phyloP scores from a whole-genome alignment of 2,797 vertebrate genomes.

The Tachyglossus aculeatus region DNA sequence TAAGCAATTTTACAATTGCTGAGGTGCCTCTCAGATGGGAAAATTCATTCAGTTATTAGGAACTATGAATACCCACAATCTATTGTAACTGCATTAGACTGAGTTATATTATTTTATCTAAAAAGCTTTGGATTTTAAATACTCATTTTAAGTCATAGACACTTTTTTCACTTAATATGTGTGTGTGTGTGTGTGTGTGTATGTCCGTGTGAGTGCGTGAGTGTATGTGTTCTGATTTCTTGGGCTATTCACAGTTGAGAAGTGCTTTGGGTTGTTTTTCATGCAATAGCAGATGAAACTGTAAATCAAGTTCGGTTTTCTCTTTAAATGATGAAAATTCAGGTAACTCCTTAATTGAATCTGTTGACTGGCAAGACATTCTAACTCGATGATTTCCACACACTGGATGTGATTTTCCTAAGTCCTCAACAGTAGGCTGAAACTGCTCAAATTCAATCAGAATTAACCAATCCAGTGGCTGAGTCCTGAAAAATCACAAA shows the following conservation, averaged over 20 bases:
- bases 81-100: background rate
- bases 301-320: slow-evolving; percentile 46
- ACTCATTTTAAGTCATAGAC: slow-evolving; percentile 4
- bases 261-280: background rate
- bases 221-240: background rate
- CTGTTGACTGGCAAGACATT: slow-evolving; percentile 14
- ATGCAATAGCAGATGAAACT: slow-evolving; percentile 34
- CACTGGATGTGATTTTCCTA: background rate
- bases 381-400: background rate
- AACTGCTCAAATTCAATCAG: background rate
- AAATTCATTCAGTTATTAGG: slow-evolving; percentile 8
- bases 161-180: slow-evolving; percentile 20
- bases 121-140: slow-evolving; percentile 35
- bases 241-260: slow-evolving; percentile 28
- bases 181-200: background rate
- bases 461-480: no score
- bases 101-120: slow-evolving; percentile 25
- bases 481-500: background rate
- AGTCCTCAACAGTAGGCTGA: background rate
- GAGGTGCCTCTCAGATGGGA: background rate
- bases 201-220: background rate
- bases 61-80: slow-evolving; percentile 13
- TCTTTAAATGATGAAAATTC: background rate
- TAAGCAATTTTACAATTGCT: slow-evolving; percentile 31
- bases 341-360: slow-evolving; percentile 1